Evolutionary conservation across 2,888 invertebrate genomes (phyloP).

Genomic region (Eulithis prunata): DNA sequence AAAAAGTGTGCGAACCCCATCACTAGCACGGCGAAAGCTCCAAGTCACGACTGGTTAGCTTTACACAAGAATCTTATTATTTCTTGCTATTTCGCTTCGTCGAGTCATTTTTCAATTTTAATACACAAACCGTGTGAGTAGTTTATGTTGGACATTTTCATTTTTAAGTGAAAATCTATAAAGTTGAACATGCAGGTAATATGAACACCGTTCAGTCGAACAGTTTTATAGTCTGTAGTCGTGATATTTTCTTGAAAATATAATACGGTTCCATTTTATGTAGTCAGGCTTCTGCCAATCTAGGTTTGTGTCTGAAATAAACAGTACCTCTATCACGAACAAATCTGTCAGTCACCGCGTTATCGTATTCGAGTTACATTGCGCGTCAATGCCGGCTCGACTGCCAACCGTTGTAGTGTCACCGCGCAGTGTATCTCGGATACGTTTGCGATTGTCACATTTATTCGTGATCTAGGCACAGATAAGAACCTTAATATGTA

Average conservation of each 20-base stretch:
- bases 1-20: slow-evolving; percentile 34
- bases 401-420: too few relatives aligned
- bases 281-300: too few relatives aligned
- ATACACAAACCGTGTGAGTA: slow-evolving; percentile 42
- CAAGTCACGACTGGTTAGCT: slow-evolving; percentile 78
- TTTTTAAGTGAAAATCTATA: slow-evolving; percentile 12
- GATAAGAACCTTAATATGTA: too few relatives aligned
- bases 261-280: background rate
- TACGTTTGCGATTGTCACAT: too few relatives aligned
- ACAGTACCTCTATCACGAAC: too few relatives aligned
- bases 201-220: background rate
- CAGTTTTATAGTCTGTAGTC: background rate
- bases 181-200: slow-evolving; percentile 7
- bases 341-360: too few relatives aligned
- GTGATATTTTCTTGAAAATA: background rate
- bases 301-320: too few relatives aligned
- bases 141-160: slow-evolving; percentile 30
- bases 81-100: slow-evolving; percentile 59
- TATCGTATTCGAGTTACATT: too few relatives aligned
- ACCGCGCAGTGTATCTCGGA: too few relatives aligned
- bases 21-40: slow-evolving; percentile 62
- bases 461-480: too few relatives aligned
- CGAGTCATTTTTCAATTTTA: slow-evolving; percentile 59
- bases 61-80: slow-evolving; percentile 73
- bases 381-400: too few relatives aligned